Evolutionary conservation across 1,140 invertebrate species (phyloP), one percentile per base, ranked within the genome.

Genomic region (Drosophila mayri): DNA sequence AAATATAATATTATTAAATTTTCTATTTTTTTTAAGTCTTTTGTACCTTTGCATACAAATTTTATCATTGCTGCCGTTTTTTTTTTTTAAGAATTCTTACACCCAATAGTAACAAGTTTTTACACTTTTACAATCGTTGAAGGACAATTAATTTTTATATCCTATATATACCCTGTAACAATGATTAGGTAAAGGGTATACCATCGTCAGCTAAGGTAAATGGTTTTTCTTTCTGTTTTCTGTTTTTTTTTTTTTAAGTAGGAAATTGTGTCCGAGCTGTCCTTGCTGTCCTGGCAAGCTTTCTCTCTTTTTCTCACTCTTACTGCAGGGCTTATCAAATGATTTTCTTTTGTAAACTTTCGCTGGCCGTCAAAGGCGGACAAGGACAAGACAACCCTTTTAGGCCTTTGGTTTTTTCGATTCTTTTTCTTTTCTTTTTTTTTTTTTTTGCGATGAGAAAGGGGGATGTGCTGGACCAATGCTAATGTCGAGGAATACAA

Each of bases 201-300:
- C 18, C 16, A 22, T 22, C 7, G 18, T 54, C 32, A 16, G 18
- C 12, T 10, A 16, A 7, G 0, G 1, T 1, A 4, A 20, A 35
- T 0, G 0, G 18, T 16, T 54, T 37, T 52, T 20, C n/a, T 20
- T 52, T 37, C 12, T 14, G 28, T 52, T 50, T 46, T 47, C 14
- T 16, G 4, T 20, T 28, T 64, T 52, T 40, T 58, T 57, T 84
- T 87, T 87, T 87, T 87, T 84, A 87, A 87, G 84, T 87, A 88
- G 84, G 84, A 87, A 87, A 87, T 87, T 88, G 84, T 88, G 84
- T 87, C 84, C 84, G 63, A 87, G 82, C 68, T 79, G 64, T 78
- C 14, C 32, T 54, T 88, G 82, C 68, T 79, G 64, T 78, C 14
- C 32, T 54, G 28, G 20, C 65, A 1, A 30, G 20, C 59, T 50